These are phyloP conservation scores for Astropecten irregularis DNA, from an alignment of 53 echinoderm and acorn worm species.

Conservation along the genomic window DNA sequence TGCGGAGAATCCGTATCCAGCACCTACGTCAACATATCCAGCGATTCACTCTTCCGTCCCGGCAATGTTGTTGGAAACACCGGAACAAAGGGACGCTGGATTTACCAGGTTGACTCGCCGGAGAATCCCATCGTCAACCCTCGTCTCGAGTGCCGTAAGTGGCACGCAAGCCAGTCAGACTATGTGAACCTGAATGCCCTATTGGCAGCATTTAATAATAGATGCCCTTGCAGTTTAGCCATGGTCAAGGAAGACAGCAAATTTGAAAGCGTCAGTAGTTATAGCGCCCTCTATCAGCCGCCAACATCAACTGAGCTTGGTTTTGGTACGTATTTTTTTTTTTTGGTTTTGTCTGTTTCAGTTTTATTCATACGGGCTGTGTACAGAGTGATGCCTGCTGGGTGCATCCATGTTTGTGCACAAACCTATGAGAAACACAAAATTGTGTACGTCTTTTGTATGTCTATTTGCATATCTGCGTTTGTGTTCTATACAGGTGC, in stretches of 20 bases:
- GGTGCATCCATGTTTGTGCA: too few species aligned
- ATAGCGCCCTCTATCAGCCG: too few species aligned
- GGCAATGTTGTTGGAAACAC: neutral
- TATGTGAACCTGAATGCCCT: constrained; percentile 17
- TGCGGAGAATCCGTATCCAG: neutral
- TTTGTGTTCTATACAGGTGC: too few species aligned
- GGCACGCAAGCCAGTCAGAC: constrained; percentile 62
- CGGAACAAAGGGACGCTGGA: neutral
- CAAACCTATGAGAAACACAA: too few species aligned
- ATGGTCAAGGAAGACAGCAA: neutral
- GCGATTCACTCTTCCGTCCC: neutral
- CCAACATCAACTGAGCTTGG: too few species aligned
- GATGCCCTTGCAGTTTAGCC: constrained; percentile 48
- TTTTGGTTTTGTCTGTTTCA: too few species aligned
- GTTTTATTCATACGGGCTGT: too few species aligned
- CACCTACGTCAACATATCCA: neutral
- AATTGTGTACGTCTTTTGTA: too few species aligned
- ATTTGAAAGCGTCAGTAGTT: too few species aligned
- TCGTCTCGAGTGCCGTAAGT: constrained; percentile 69
- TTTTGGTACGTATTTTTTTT: too few species aligned
- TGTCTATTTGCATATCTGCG: too few species aligned
- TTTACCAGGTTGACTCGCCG: constrained; percentile 28
- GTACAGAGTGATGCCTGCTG: too few species aligned
- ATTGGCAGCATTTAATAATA: constrained; percentile 61
- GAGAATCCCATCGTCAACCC: constrained; percentile 56